Conservation (phyloP, 2,113 vertebrate species). For the Oncorhynchus gorbuscha region DNA sequence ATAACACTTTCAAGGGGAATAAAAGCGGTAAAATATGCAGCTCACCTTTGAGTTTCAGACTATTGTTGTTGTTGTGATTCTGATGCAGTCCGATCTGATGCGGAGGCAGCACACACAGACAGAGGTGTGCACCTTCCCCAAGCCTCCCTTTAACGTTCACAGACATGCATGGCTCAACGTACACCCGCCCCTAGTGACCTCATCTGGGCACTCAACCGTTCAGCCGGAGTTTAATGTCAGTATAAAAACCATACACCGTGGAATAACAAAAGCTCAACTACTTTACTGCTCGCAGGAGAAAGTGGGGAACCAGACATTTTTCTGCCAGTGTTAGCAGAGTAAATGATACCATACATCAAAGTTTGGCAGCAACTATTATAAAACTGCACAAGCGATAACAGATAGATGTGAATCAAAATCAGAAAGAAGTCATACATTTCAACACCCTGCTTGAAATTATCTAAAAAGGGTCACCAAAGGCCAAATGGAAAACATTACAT, state of each 20-base stretch:
- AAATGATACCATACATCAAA: slow-evolving; percentile 49
- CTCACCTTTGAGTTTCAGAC: slow-evolving; percentile 28
- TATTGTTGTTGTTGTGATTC: slow-evolving; percentile 1
- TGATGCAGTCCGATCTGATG: slow-evolving; percentile 7
- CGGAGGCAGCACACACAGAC: slow-evolving; percentile 28
- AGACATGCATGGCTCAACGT: slow-evolving; percentile 46
- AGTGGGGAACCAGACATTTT: slow-evolving; percentile 9
- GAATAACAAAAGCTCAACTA: slow-evolving; percentile 7
- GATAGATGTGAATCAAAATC: neutral
- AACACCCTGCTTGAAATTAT: neutral
- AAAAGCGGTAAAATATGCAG: neutral
- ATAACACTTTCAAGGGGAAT: neutral
- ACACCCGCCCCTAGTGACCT: slow-evolving; percentile 45
- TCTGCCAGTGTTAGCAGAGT: slow-evolving; percentile 15
- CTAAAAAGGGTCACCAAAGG: neutral
- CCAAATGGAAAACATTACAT: neutral
- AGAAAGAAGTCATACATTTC: neutral
- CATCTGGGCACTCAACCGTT: slow-evolving; percentile 35
- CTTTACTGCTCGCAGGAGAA: slow-evolving; percentile 25
- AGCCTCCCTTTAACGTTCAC: slow-evolving; percentile 47
- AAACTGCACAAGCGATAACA: slow-evolving; percentile 15
- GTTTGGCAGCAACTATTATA: slow-evolving; percentile 5
- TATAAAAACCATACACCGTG: slow-evolving; percentile 23
- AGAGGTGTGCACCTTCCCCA: slow-evolving; percentile 21
- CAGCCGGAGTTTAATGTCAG: slow-evolving; percentile 47